A percentile compares a stretch with the other conserved stretches of the same genome.
These are phyloP conservation scores for Agriopis aurantiaria DNA, from an alignment of 2,888 invertebrate genomes.

Conservation along the genomic window DNA sequence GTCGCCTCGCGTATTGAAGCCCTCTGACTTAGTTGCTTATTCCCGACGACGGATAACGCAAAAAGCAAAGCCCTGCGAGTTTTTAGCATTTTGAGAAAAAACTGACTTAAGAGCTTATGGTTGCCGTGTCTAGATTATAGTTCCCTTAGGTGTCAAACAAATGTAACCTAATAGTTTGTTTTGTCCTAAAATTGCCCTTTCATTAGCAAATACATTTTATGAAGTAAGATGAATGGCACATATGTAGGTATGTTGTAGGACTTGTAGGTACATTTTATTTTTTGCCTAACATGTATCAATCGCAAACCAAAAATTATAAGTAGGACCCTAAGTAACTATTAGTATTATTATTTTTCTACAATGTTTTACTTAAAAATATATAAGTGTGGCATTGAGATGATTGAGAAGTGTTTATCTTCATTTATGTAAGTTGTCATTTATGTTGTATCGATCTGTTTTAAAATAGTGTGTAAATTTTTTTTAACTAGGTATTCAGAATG, in stretches of 20 bases:
- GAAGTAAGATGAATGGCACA: neutral
- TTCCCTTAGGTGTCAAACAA: constrained; percentile 19
- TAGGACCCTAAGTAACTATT: neutral
- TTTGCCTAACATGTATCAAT: neutral
- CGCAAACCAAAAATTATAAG: neutral
- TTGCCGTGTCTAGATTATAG: too few species aligned
- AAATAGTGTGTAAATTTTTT: constrained; percentile 4
- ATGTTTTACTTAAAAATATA: neutral
- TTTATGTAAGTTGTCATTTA: constrained; percentile 9
- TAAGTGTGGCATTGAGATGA: neutral
- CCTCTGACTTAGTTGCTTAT: too few species aligned
- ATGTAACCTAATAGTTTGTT: constrained; percentile 3
- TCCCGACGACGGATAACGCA: too few species aligned
- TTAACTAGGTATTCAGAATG: neutral
- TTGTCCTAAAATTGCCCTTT: constrained; percentile 2
- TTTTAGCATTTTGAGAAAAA: too few species aligned
- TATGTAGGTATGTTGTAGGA: too few species aligned
- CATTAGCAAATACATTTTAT: constrained; percentile 9
- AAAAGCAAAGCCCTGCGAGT: too few species aligned
- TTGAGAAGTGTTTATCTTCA: neutral
- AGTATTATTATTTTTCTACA: neutral
- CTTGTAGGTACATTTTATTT: too few species aligned
- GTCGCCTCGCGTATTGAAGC: too few species aligned
- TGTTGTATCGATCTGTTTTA: constrained; percentile 6
- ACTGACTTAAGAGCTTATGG: too few species aligned